Evolutionary conservation across 2,888 invertebrate genomes (phyloP).

Genomic region (Euzophera pinguis): DNA sequence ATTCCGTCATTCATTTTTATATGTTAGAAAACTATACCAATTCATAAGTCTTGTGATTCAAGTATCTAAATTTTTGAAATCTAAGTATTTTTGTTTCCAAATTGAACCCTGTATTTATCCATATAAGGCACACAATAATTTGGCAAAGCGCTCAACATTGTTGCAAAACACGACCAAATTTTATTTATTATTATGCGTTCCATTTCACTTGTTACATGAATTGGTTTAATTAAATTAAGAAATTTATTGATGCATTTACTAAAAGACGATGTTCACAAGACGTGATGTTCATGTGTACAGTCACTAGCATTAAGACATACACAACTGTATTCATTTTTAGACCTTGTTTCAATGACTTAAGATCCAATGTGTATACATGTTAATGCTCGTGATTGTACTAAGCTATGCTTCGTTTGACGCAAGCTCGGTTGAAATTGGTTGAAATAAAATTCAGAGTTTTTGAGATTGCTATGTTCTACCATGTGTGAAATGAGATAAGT

Average conservation of each 20-base stretch:
- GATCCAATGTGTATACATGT: too few relatives aligned
- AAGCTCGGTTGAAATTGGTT: not conserved
- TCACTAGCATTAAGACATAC: too few relatives aligned
- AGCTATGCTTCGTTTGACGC: slow-evolving; percentile 9
- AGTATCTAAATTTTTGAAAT: not conserved
- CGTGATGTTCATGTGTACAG: not conserved
- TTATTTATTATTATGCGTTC: slow-evolving; percentile 15
- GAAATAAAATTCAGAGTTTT: not conserved
- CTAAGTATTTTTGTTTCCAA: not conserved
- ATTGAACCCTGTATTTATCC: not conserved
- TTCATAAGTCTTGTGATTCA: too few relatives aligned
- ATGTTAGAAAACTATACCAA: too few relatives aligned
- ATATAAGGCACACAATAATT: not conserved
- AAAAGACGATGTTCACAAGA: slow-evolving; percentile 1
- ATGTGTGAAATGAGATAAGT: not conserved
- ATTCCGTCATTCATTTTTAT: too few relatives aligned
- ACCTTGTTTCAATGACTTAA: too few relatives aligned
- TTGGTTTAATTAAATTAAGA: slow-evolving; percentile 24
- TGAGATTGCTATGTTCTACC: not conserved
- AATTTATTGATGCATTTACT: slow-evolving; percentile 21
- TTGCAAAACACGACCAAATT: slow-evolving; percentile 11
- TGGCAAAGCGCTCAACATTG: slow-evolving; percentile 2
- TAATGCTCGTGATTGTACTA: not conserved
- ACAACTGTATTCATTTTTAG: too few relatives aligned
- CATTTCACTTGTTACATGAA: slow-evolving; percentile 16